A percentile compares a stretch with the other conserved stretches of the same genome.
Evolutionary conservation across 2,797 vertebrate species (phyloP).

Genomic region (Antennarius maculatus): DNA sequence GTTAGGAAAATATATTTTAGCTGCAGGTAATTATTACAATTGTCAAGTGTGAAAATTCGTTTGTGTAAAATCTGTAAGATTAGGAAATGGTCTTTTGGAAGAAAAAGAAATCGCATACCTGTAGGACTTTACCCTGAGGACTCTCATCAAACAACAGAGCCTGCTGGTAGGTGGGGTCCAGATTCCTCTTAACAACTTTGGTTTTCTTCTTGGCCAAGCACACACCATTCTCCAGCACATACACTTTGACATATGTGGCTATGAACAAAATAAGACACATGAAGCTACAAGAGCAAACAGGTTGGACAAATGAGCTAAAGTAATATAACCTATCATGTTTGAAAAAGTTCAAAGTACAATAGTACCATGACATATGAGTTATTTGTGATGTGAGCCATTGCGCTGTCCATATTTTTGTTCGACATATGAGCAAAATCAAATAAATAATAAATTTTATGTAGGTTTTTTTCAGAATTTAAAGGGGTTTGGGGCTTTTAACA

Average conservation of each 20-base stretch:
- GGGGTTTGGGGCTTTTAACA: no score
- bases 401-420: no score
- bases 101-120: slow-evolving; percentile 74
- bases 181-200: slow-evolving; percentile 91
- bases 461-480: no score
- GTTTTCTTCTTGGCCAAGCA: slow-evolving; percentile 99
- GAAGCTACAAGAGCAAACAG: not conserved
- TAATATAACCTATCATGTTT: not conserved
- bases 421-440: no score
- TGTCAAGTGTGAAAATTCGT: no score
- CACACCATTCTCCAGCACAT: slow-evolving; percentile 92
- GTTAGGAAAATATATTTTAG: no score
- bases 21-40: no score
- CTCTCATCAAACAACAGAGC: slow-evolving; percentile 95
- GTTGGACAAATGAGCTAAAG: not conserved
- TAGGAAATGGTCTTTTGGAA: not conserved
- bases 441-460: no score
- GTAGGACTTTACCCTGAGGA: slow-evolving; percentile 94
- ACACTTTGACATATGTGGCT: slow-evolving; percentile 98
- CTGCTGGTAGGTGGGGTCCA: slow-evolving; percentile 95
- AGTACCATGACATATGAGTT: no score
- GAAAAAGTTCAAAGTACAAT: slow-evolving; percentile 11
- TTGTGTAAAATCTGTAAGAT: not conserved
- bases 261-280: slow-evolving; percentile 12
- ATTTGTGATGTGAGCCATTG: no score